Evolutionary conservation across 2,888 invertebrate genomes (phyloP).

Genomic region (Aromia moschata): DNA sequence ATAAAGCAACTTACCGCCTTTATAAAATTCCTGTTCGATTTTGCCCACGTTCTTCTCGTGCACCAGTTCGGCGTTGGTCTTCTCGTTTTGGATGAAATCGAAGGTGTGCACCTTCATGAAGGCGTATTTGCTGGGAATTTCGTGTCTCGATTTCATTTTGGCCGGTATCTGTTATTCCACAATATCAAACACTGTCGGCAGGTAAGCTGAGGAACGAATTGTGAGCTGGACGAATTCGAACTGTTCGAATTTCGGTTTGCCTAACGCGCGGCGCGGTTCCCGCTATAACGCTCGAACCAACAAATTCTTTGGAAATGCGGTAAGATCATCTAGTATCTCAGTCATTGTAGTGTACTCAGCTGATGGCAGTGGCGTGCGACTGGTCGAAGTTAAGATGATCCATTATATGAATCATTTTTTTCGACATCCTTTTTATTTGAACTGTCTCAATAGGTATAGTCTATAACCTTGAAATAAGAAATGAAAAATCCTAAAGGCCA

Average conservation of each 20-base stretch:
- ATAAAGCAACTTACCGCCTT: conserved; percentile 27
- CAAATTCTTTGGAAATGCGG: conserved; percentile 33
- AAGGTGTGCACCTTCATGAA: conserved; percentile 50
- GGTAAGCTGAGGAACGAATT: neutral
- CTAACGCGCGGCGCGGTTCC: neutral
- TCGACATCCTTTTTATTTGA: too few species aligned
- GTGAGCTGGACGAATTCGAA: neutral
- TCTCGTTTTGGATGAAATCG: conserved; percentile 53
- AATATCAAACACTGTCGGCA: neutral
- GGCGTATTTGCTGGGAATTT: conserved; percentile 47
- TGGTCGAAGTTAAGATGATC: too few species aligned
- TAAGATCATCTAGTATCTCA: conserved; percentile 16
- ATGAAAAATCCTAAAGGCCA: too few species aligned
- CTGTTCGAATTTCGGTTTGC: conserved; percentile 1
- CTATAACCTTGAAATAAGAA: too few species aligned
- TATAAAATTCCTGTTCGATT: conserved; percentile 35
- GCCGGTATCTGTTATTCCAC: neutral
- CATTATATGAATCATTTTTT: too few species aligned
- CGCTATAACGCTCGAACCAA: conserved; percentile 23
- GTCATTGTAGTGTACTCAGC: conserved; percentile 5
- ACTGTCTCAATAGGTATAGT: too few species aligned
- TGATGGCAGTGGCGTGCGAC: neutral
- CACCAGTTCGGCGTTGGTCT: conserved; percentile 42
- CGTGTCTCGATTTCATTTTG: conserved; percentile 45
- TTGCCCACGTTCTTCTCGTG: conserved; percentile 44